Percentiles rank a stretch among this genome's conserved stretches.
Conservation (phyloP, 1,140 invertebrate genomes). For the Pogonognathellus flavescens region DNA sequence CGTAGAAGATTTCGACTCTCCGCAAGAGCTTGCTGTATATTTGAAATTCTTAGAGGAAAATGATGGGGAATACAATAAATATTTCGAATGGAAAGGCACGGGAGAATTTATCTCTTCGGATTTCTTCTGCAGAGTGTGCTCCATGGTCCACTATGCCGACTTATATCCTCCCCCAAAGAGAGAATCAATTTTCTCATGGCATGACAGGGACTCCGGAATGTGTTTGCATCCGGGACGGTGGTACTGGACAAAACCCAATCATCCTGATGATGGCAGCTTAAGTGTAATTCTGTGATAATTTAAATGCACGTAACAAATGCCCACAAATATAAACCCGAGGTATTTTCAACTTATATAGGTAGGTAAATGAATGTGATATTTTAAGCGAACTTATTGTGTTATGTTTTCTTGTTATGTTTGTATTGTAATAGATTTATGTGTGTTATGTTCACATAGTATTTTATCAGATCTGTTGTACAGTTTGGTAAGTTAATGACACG, state of each 20-base stretch:
- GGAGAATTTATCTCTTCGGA: conserved; percentile 57
- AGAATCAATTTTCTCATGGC: conserved; percentile 7
- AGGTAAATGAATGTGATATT: too few species aligned
- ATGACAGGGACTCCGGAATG: conserved; percentile 7
- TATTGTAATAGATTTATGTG: too few species aligned
- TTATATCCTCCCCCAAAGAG: conserved; percentile 23
- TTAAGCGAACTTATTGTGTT: too few species aligned
- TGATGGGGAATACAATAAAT: conserved; percentile 67
- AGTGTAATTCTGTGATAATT: conserved; percentile 27
- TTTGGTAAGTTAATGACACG: too few species aligned
- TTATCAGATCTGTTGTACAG: too few species aligned
- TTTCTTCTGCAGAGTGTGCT: conserved; percentile 67
- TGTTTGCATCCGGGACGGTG: conserved; percentile 19
- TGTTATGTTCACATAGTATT: too few species aligned
- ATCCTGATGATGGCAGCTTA: conserved; percentile 33
- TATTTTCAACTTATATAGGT: too few species aligned
- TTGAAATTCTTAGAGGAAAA: conserved; percentile 71
- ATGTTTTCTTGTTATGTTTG: too few species aligned
- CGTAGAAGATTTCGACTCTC: conserved; percentile 72
- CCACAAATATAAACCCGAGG: too few species aligned
- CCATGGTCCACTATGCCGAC: conserved; percentile 57
- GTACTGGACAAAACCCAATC: conserved; percentile 44
- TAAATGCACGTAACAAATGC: too few species aligned
- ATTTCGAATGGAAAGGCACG: conserved; percentile 68
- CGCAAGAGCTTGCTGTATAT: conserved; percentile 72